Evolutionary conservation across 30 jellyfish, hydroid and myxozoan species (phyloP), one percentile per base, ranked within the genome.

Genomic region (Turritopsis rubra): DNA sequence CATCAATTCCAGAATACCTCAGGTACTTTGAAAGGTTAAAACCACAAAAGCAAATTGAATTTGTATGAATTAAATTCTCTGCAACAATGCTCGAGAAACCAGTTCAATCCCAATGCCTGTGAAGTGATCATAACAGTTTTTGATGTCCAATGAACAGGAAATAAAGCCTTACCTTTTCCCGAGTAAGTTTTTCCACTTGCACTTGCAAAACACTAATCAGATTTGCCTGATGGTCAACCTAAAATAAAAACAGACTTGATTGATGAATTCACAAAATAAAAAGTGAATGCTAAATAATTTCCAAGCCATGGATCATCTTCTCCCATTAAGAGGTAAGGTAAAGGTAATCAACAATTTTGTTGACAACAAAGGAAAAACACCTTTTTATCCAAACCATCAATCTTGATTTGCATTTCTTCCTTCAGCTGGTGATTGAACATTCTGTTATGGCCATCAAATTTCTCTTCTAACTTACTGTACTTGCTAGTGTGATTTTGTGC

Each of bases 311-410:
- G 0, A 60, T 60, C 73, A 18, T 23, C 19, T 18, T 60, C 73
- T 60, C 73, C 19, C 19, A 18, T 18, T 60, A 18, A 54, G n/a
- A 54, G 72, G 72, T 18, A 54, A 54, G n/a, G 19, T 54, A 54
- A 54, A n/a, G 72, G 18, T n/a, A 54, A 54, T 16, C 60, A 41
- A 41, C 13, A 41, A 5, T 3, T 41, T 13, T 41, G 60, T 41
- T 13, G 13, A 41, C 60, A 41, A 41, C 60, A 5, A 41, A 3
- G 60, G 13, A 41, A 41, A 41, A 41, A 5, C 28, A 76, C 84
- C 84, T 76, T 76, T 54, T 76, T 29, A 28, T 52, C 72, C 68
- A 76, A 22, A 18, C 72, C 75, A 26, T 76, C 72, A 22, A 28
- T 76, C 23, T 52, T 52, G 28, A 16, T 26, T 76, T 76, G 84